Base-by-base conservation (phyloP, 2,113 vertebrate species). In the Sinocyclocheilus anshuiensis region DNA sequence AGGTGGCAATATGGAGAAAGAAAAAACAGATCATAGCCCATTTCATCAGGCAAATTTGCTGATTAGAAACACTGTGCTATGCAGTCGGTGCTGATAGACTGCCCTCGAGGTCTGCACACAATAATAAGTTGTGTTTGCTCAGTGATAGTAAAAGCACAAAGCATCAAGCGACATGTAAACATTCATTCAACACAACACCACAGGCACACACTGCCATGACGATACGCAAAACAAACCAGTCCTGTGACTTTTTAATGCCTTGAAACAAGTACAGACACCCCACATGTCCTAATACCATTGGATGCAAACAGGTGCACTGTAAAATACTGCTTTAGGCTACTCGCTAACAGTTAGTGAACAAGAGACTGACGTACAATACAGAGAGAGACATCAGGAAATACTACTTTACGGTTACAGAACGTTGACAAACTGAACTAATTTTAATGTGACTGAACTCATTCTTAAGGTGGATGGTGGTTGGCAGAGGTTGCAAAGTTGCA, bases 201-300 rank as follows among this genome's bases (percentile, higher is more conserved):
- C 26, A 26, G 42, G 6, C 22, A 6, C 55, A 12, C 20, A 84
- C n/a, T 50, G 48, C 61, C 72, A 50, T 55, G 22, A 65, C 15
- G 1, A 77, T 18, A 20, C 36, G 33, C 16, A 50, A 57, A 84
- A 57, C 26, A 84, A 74, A 59, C 69, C 29, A 3, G 4, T 59
- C 50, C 67, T 74, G 50, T 42, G 69, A n/a, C 67, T 83, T 74
- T 72, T 10, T 39, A 61, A 61, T 11, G 29, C 29, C 57, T 61
- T 0, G 0, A n/a, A 84, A 42, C 81, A n/a, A 20, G 65, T 15
- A 74, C 45, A 26, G 24, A 81, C 79, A 48, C 10, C 20, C 6
- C 18, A 83, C 36, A 63, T 67, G 57, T 42, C 16, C 50, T 6
- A 22, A 36, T 8, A 55, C 22, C 12, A 24, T 7, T 33, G 6